A percentile compares a stretch with the other conserved stretches of the same genome.
Evolutionary conservation across 2,888 invertebrate genomes (phyloP).

Genomic region (Parapristionchus giblindavisi): DNA sequence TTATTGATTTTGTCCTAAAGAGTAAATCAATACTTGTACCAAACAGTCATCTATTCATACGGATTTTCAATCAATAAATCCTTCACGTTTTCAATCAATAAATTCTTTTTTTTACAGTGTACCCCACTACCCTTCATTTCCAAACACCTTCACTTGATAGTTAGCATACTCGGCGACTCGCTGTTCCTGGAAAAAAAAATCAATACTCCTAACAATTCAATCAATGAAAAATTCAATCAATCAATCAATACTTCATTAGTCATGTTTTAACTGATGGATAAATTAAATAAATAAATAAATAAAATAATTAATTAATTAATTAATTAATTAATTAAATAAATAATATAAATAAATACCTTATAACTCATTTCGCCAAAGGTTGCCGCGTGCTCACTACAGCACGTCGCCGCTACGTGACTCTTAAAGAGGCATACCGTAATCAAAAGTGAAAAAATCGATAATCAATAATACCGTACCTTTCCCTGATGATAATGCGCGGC

Average conservation of each 20-base stretch:
- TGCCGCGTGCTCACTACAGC: slow-evolving; percentile 32
- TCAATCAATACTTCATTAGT: background rate
- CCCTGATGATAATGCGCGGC: background rate
- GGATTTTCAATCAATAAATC: background rate
- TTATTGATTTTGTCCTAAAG: no score
- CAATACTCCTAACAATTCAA: no score
- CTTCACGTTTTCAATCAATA: background rate
- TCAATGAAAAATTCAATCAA: background rate
- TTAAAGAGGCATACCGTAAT: background rate
- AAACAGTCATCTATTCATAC: no score
- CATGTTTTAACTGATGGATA: background rate
- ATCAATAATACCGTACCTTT: no score
- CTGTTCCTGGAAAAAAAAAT: background rate
- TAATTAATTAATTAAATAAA: no score
- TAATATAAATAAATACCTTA: slow-evolving; percentile 17
- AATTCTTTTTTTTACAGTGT: background rate
- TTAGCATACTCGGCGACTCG: slow-evolving; percentile 33
- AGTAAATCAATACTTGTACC: no score
- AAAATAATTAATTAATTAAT: no score
- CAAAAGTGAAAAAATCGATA: no score
- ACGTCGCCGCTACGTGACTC: no score
- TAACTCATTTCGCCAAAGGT: slow-evolving; percentile 26
- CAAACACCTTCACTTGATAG: slow-evolving; percentile 25
- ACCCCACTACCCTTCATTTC: background rate
- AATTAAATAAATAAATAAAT: no score